Conservation (phyloP, 2,113 vertebrate species). For the Syngnathus floridae region DNA sequence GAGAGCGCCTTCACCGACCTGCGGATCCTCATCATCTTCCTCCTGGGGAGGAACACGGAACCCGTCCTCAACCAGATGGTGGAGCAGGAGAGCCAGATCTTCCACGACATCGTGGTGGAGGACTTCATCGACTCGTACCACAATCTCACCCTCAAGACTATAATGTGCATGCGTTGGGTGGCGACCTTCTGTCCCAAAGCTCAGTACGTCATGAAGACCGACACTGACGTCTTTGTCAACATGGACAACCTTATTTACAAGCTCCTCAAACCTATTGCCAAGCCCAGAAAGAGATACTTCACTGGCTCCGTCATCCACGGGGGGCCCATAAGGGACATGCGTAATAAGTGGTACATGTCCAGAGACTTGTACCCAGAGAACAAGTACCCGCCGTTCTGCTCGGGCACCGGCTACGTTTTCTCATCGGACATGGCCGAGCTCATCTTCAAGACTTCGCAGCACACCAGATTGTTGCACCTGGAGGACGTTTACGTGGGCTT, state of each 20-base stretch:
- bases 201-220: slow-evolving; percentile 97
- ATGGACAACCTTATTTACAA: slow-evolving; percentile 99
- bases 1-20: slow-evolving; percentile 90
- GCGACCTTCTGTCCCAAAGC: slow-evolving; percentile 94
- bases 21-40: slow-evolving; percentile 86
- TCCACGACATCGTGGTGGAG: slow-evolving; percentile 96
- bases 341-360: slow-evolving; percentile 99
- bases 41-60: slow-evolving; percentile 88
- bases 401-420: slow-evolving; percentile 96
- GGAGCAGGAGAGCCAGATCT: slow-evolving; percentile 97
- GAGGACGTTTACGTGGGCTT: slow-evolving; percentile 97
- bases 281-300: slow-evolving; percentile 91
- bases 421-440: slow-evolving; percentile 93
- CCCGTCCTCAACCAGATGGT: slow-evolving; percentile 94
- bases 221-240: slow-evolving; percentile 99
- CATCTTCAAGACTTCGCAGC: slow-evolving; percentile 95
- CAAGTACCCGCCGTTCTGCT: slow-evolving; percentile 97
- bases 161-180: slow-evolving; percentile 99
- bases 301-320: slow-evolving; percentile 97
- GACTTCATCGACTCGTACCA: slow-evolving; percentile 97
- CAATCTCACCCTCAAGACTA: slow-evolving; percentile 93
- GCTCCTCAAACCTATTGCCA: slow-evolving; percentile 90
- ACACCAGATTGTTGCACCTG: slow-evolving; percentile 92
- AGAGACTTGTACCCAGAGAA: slow-evolving; percentile 94
- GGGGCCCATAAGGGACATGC: slow-evolving; percentile 93